These are phyloP conservation scores for Coptodon rendalli DNA, from an alignment of 2,113 vertebrate genomes.

Conservation along the genomic window DNA sequence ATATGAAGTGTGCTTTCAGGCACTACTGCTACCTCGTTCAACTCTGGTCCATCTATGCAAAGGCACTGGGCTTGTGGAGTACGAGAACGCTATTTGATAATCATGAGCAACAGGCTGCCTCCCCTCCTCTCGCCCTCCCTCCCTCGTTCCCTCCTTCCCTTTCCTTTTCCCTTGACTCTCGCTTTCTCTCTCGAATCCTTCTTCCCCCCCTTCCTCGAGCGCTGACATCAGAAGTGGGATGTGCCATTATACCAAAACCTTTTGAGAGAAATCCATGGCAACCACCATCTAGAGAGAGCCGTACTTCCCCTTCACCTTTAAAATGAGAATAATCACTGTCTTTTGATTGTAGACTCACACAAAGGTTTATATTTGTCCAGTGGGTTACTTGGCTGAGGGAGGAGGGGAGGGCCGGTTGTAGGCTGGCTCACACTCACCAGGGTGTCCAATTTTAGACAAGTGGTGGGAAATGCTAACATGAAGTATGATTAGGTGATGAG, in stretches of 20 bases:
- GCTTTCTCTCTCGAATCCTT: background rate
- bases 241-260: conserved; percentile 68
- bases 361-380: conserved; percentile 31
- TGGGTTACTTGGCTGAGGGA: background rate
- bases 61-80: conserved; percentile 36
- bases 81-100: conserved; percentile 50
- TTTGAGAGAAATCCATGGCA: conserved; percentile 78
- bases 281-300: conserved; percentile 51
- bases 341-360: conserved; percentile 24
- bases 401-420: background rate
- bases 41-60: conserved; percentile 44
- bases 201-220: background rate
- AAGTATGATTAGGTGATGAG: conserved; percentile 30
- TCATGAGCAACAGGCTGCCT: conserved; percentile 74
- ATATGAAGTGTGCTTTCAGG: background rate
- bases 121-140: background rate
- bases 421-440: conserved; percentile 20
- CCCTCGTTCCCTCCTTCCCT: background rate
- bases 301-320: conserved; percentile 36
- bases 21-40: background rate
- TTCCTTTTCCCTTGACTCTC: conserved; percentile 14
- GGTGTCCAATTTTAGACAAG: conserved; percentile 53
- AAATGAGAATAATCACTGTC: conserved; percentile 44
- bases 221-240: conserved; percentile 78
- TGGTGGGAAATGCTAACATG: conserved; percentile 35